Percentiles rank a stretch among this genome's conserved stretches.
Conservation (phyloP, 2,888 invertebrate species). For the Bombylius discolor region DNA sequence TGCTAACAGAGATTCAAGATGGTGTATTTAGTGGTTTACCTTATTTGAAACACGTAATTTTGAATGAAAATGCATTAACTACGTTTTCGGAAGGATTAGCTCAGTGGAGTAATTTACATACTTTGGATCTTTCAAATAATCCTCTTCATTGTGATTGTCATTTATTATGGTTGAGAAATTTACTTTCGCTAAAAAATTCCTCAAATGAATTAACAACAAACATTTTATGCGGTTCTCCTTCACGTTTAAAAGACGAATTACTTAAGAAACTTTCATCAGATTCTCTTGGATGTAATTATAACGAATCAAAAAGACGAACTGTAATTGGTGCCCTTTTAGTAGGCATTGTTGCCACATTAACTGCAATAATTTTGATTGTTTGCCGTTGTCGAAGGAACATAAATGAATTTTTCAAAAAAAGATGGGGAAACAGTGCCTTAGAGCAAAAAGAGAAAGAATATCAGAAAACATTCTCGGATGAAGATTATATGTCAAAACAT, state of each 20-base stretch:
- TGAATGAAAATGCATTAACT: slow-evolving; percentile 65
- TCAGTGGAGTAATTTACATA: slow-evolving; percentile 62
- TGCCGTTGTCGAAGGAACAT: slow-evolving; percentile 68
- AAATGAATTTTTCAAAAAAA: slow-evolving; percentile 65
- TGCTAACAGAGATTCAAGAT: slow-evolving; percentile 57
- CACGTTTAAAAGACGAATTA: slow-evolving; percentile 55
- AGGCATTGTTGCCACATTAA: slow-evolving; percentile 56
- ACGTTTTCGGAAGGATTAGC: slow-evolving; percentile 66
- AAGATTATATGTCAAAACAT: slow-evolving; percentile 51
- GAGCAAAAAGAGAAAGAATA: slow-evolving; percentile 73
- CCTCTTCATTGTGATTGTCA: slow-evolving; percentile 71
- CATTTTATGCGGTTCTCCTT: slow-evolving; percentile 59
- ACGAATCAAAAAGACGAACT: slow-evolving; percentile 66
- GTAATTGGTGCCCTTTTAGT: slow-evolving; percentile 65
- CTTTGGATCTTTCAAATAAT: slow-evolving; percentile 68
- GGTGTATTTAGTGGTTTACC: slow-evolving; percentile 68
- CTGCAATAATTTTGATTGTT: slow-evolving; percentile 56
- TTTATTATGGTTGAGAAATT: slow-evolving; percentile 63
- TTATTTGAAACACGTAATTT: slow-evolving; percentile 59
- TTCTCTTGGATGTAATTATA: slow-evolving; percentile 68
- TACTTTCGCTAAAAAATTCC: slow-evolving; percentile 39
- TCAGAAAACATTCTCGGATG: slow-evolving; percentile 79
- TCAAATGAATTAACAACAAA: slow-evolving; percentile 33
- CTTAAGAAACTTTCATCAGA: slow-evolving; percentile 57
- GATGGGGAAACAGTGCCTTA: slow-evolving; percentile 35